Conservation (phyloP, 2,888 invertebrate species). For the Ichneumoninae sp. region DNA sequence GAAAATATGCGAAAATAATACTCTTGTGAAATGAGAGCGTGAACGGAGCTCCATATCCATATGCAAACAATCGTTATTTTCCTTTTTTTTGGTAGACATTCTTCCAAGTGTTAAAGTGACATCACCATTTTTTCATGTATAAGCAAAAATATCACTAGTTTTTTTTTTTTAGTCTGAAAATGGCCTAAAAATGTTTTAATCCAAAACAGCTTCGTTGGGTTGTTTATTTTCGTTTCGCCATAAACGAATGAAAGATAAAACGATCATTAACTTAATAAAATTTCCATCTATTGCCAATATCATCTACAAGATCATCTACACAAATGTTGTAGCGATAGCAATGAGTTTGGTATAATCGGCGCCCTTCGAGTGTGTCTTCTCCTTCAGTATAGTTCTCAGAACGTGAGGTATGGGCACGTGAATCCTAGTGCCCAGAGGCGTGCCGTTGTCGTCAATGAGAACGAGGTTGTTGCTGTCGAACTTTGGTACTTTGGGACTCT, state of each 20-base stretch:
- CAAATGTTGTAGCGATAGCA: conserved; percentile 95
- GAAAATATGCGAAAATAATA: background rate
- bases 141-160: too few relatives aligned
- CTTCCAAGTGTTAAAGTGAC: too few relatives aligned
- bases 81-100: too few relatives aligned
- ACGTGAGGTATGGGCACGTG: conserved; percentile 97
- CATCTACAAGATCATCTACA: conserved; percentile 84
- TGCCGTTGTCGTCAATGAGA: conserved; percentile 96
- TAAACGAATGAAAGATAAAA: background rate
- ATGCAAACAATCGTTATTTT: too few relatives aligned
- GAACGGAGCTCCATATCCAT: background rate
- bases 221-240: too few relatives aligned
- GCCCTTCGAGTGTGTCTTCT: conserved; percentile 92
- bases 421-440: conserved; percentile 97
- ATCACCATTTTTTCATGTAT: too few relatives aligned
- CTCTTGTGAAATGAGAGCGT: background rate
- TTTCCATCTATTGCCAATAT: conserved; percentile 19
- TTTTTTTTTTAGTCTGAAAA: background rate
- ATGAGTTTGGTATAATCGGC: conserved; percentile 97
- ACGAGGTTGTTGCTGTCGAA: conserved; percentile 99
- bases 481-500: conserved; percentile 92
- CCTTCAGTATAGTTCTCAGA: conserved; percentile 92
- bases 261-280: conserved; percentile 22
- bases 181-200: background rate
- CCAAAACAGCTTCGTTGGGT: background rate